Percentiles rank a stretch among this genome's conserved stretches.
Evolutionary conservation across 2,113 vertebrate genomes (phyloP).

Genomic region (Plotosus lineatus): DNA sequence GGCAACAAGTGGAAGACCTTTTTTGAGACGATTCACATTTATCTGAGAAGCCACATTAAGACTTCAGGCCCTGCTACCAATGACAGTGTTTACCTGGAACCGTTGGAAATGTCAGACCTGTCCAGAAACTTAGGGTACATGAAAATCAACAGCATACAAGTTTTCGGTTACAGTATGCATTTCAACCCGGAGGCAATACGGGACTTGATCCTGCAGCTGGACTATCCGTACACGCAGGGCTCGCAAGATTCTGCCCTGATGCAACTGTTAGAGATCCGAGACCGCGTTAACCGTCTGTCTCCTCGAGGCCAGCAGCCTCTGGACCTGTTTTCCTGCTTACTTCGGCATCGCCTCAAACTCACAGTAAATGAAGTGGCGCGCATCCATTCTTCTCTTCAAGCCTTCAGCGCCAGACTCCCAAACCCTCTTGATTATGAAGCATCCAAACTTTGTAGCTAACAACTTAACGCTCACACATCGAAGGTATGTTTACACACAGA

Average conservation of each 20-base stretch:
- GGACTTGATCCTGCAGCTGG: conserved; percentile 94
- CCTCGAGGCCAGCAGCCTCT: conserved; percentile 87
- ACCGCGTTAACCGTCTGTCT: conserved; percentile 93
- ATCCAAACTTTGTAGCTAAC: conserved; percentile 97
- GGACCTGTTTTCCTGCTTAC: conserved; percentile 93
- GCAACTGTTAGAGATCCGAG: conserved; percentile 90
- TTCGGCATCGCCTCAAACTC: conserved; percentile 93
- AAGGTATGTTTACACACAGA: conserved; percentile 36
- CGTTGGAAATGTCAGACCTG: conserved; percentile 87
- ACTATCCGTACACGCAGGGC: conserved; percentile 97
- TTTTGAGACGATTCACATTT: conserved; percentile 97
- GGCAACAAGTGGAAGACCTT: conserved; percentile 99
- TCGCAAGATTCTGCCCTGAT: conserved; percentile 94
- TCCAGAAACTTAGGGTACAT: conserved; percentile 93
- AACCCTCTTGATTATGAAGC: conserved; percentile 94
- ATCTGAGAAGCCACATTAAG: conserved; percentile 90
- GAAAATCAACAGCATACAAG: conserved; percentile 98
- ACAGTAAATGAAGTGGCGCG: conserved; percentile 91
- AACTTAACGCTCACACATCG: conserved; percentile 66
- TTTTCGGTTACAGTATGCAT: conserved; percentile 99
- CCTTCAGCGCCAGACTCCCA: conserved; percentile 88
- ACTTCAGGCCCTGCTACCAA: conserved; percentile 77
- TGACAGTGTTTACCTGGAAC: conserved; percentile 90
- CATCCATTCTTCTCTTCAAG: conserved; percentile 90
- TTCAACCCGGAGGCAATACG: conserved; percentile 96